A percentile compares a stretch with the other conserved stretches of the same genome.
Evolutionary conservation across 2,888 invertebrate genomes (phyloP).

Genomic region (Agrotis ipsilon): DNA sequence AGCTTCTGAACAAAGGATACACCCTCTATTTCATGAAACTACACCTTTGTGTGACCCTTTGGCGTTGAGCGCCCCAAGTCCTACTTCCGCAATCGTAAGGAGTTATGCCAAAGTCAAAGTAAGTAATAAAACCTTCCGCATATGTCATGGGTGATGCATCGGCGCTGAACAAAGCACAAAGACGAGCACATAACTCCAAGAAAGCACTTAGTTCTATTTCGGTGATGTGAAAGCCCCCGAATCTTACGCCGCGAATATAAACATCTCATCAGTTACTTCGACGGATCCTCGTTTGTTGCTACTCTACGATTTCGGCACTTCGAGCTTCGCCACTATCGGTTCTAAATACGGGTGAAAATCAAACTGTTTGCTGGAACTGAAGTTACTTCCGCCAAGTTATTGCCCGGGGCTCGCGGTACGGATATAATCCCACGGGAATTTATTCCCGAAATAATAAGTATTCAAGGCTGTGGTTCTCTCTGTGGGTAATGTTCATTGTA

Average conservation of each 20-base stretch:
- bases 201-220: slow-evolving; percentile 86
- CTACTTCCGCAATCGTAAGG: slow-evolving; percentile 26
- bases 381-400: slow-evolving; percentile 3
- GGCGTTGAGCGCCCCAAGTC: slow-evolving; percentile 16
- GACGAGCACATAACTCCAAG: slow-evolving; percentile 77
- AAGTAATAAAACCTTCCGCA: slow-evolving; percentile 15
- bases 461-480: not conserved
- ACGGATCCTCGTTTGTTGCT: slow-evolving; percentile 53
- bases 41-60: slow-evolving; percentile 32
- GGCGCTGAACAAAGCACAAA: slow-evolving; percentile 63
- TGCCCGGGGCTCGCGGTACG: not conserved
- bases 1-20: slow-evolving; percentile 23
- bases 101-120: slow-evolving; percentile 19
- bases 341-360: slow-evolving; percentile 25
- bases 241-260: slow-evolving; percentile 69
- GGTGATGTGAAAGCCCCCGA: slow-evolving; percentile 72
- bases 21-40: slow-evolving; percentile 32
- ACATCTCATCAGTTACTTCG: slow-evolving; percentile 72
- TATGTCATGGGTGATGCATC: slow-evolving; percentile 53
- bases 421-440: not conserved
- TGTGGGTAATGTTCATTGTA: not conserved
- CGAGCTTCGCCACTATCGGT: slow-evolving; percentile 49
- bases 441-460: not conserved
- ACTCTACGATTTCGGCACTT: slow-evolving; percentile 54
- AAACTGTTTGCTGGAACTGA: slow-evolving; percentile 18